A percentile compares a stretch with the other conserved stretches of the same genome.
These are phyloP conservation scores for Zaprionus inermis DNA, from an alignment of 1,140 invertebrate species.

Conservation along the genomic window DNA sequence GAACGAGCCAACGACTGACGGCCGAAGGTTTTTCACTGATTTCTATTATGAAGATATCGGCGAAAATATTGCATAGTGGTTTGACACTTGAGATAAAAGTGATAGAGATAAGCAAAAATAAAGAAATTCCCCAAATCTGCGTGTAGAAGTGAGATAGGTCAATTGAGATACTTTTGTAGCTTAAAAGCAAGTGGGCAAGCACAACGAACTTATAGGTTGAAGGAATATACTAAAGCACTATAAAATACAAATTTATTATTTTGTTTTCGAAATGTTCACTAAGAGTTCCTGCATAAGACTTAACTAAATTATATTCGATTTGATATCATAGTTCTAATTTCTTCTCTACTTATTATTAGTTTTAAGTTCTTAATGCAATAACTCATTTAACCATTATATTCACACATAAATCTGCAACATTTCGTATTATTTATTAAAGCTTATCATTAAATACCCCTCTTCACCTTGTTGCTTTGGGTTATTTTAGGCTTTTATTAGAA, in stretches of 20 bases:
- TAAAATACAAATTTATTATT: not conserved
- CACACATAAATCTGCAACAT: too few species aligned
- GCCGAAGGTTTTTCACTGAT: conserved; percentile 36
- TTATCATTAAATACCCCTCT: too few species aligned
- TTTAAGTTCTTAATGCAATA: too few species aligned
- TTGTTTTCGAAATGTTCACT: too few species aligned
- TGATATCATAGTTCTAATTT: too few species aligned
- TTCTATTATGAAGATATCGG: conserved; percentile 16
- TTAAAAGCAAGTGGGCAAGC: not conserved
- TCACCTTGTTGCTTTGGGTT: not conserved
- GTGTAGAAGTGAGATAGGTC: not conserved
- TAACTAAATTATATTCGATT: too few species aligned
- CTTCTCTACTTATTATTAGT: too few species aligned
- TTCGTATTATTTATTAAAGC: too few species aligned
- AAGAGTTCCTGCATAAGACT: too few species aligned
- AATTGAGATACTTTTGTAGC: not conserved
- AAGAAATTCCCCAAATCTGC: not conserved
- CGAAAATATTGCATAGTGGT: conserved; percentile 32
- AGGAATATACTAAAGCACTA: not conserved
- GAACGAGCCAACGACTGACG: conserved; percentile 22
- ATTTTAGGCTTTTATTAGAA: not conserved
- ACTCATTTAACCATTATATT: too few species aligned
- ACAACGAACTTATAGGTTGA: not conserved
- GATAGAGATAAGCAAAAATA: not conserved
- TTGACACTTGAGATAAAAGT: not conserved